Base-by-base conservation (phyloP, 2,113 vertebrate species). In the Pagrus major region DNA sequence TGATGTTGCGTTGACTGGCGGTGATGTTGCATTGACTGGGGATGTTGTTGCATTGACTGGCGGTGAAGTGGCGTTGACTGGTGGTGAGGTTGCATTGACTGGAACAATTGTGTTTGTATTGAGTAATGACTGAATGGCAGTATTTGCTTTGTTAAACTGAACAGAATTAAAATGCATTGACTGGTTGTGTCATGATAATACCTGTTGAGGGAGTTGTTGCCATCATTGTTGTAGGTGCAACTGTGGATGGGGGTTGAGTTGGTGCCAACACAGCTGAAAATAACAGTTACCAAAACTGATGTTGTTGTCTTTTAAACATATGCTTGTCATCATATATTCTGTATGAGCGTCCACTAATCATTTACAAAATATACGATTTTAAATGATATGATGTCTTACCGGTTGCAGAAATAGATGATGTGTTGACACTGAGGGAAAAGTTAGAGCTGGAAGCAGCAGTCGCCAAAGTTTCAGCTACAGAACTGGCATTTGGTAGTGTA, bases 341-440 rank as follows among this genome's bases (percentile, higher is more conserved):
- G 7, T 4, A 18, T 10, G 15, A 20, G 25, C 27, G 21, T 31
- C 5, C 9, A 31, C 46, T 27, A 7, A 21, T 21, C 3, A 10
- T 58, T 47, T 14, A 12, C 23, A 56, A 3, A 27, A 23, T 9
- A 16, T 21, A 11, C 12, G 5, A 39, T 29, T 18, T 23, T 5
- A 7, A 39, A 37, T 37, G 12, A 20, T 8, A 54, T 10, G 18
- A 23, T 39, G 9, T 70, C 33, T 11, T 44, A 72, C 70, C 29
- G 0, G 20, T 3, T 11, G 56, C 15, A 47, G 42, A 11, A 25
- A 72, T 60, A 16, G 70, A 72, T 49, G 70, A 25, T 60, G 16
- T n/a, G 23, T 71, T 61, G 7, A 78, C 47, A 14, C 3, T 8
- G 3, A 79, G 67, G 11, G 67, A 14, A 52, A 79, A 71, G 23